Evolutionary conservation across 2,113 vertebrate genomes (phyloP), one percentile per base, ranked within the genome.

Genomic region (Hystrix brachyura): DNA sequence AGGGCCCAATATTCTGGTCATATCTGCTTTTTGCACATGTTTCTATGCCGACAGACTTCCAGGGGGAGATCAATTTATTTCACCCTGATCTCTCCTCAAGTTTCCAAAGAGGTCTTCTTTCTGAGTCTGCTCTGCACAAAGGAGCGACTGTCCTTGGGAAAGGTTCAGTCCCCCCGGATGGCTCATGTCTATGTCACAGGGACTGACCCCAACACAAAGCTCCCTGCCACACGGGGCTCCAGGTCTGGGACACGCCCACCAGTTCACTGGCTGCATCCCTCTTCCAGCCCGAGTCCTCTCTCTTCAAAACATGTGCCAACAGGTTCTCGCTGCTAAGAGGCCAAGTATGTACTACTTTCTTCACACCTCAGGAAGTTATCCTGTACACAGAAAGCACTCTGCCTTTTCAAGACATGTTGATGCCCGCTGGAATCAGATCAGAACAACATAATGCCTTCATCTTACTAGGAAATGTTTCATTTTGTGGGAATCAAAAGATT

Each of bases 401-500:
- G 38, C 23, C 60, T 74, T 94, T 79, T 27, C 51, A 93, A 84
- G n/a, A 60, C 81, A 38, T 93, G 76, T n/a, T 62, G 32, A 80
- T 90, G 14, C 15, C n/a, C 60, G 10, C 6, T 91, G 86, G 29
- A 94, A 97, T 96, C 57, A 90, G 95, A 62, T n/a, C 14, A 60
- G 88, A 84, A 90, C 34, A 94, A 43, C 1, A 12, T 5, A 91
- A 78, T 34, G 82, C 17, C 59, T 96, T 97, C 72, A 17, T 91
- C 46, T 94, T 96, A 88, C 11, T 67, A 74, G 94, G 87, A 96
- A 93, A 81, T 10, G 0, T 21, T 62, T 64, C 48, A 57, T 60
- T 92, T 84, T 53, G 7, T 55, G 87, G 67, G 46, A 96, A 95
- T 95, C 55, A 83, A 43, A 97, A 83, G 62, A 95, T 96, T 96